Conservation (phyloP, 2,888 invertebrate genomes). For the Rugalucina vietnamica region DNA sequence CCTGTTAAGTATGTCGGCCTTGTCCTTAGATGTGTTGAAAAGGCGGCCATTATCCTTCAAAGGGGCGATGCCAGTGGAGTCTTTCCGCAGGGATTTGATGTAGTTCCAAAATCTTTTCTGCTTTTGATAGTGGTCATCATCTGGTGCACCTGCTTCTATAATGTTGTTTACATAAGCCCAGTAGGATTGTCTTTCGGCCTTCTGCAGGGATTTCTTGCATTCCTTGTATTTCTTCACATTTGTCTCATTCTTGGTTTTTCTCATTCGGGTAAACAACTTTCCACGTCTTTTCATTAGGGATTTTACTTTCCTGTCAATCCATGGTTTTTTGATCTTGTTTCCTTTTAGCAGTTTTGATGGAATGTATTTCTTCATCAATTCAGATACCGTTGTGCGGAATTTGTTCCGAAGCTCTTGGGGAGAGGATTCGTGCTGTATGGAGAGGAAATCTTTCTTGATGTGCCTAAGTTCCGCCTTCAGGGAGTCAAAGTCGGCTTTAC, state of each 20-base stretch:
- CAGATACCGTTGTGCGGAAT: not conserved
- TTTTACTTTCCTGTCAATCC: not conserved
- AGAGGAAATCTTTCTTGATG: not conserved
- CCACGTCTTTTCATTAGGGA: not conserved
- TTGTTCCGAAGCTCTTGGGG: not conserved
- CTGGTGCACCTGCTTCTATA: not conserved
- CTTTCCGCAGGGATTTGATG: slow-evolving; percentile 24
- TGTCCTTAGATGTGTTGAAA: slow-evolving; percentile 5
- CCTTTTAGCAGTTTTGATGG: slow-evolving; percentile 19
- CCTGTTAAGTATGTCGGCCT: slow-evolving; percentile 20
- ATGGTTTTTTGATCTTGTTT: slow-evolving; percentile 22
- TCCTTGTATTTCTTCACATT: slow-evolving; percentile 1
- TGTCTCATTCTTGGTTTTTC: not conserved
- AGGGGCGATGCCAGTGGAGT: slow-evolving; percentile 16
- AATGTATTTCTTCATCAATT: slow-evolving; percentile 6
- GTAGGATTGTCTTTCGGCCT: not conserved
- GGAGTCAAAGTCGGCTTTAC: not conserved
- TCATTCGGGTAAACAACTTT: slow-evolving; percentile 10
- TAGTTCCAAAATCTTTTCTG: slow-evolving; percentile 35
- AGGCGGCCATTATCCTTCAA: slow-evolving; percentile 22
- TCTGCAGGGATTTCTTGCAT: slow-evolving; percentile 6
- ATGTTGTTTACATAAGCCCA: not conserved
- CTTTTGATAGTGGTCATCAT: not conserved
- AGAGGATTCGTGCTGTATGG: not conserved
- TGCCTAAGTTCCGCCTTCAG: not conserved